Conservation (phyloP, 2,888 invertebrate genomes). For the Drosophila planitibia region DNA sequence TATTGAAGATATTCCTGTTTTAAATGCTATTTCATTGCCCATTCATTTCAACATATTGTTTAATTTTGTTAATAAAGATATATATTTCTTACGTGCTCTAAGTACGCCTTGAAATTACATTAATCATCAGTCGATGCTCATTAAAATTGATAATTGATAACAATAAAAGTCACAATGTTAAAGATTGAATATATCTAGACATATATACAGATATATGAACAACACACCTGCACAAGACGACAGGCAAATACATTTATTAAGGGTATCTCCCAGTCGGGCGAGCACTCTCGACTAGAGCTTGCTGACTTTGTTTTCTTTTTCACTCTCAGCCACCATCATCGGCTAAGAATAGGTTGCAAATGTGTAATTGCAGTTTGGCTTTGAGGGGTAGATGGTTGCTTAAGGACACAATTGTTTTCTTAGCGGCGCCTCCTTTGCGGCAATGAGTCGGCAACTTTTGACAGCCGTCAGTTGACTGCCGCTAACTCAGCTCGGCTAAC, state of each 20-base stretch:
- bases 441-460: constrained; percentile 62
- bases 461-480: constrained; percentile 13
- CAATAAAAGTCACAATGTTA: background rate
- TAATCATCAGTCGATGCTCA: rapidly evolving
- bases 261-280: background rate
- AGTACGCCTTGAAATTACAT: background rate
- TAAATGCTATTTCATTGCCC: background rate
- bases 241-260: background rate
- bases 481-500: background rate
- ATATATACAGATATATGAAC: background rate
- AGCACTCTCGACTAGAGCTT: background rate
- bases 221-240: background rate
- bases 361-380: constrained; percentile 68
- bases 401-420: constrained; percentile 69
- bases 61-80: background rate
- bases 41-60: background rate
- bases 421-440: constrained; percentile 51
- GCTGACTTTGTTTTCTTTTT: background rate
- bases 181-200: background rate
- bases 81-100: background rate
- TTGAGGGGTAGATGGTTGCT: constrained; percentile 13
- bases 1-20: background rate
- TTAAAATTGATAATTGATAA: background rate
- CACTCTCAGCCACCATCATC: background rate
- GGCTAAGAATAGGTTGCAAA: constrained; percentile 27